phyloP scores from a whole-genome alignment of 2,888 invertebrate genomes.

The Callinectes sapidus region DNA sequence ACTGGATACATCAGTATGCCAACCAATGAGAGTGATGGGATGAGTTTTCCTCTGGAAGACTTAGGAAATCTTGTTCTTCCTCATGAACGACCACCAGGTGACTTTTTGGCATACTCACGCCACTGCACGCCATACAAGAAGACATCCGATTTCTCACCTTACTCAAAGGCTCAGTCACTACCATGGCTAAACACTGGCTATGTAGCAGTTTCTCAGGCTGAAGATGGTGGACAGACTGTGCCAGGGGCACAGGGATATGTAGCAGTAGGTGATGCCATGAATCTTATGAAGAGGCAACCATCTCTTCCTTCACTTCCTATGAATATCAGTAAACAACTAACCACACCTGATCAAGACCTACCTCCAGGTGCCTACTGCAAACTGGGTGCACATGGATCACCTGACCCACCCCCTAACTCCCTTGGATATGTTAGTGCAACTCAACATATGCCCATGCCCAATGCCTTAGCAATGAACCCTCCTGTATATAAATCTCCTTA shows the following conservation, averaged over 20 bases:
- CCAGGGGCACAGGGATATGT: slow-evolving; percentile 56
- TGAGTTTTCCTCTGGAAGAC: slow-evolving; percentile 47
- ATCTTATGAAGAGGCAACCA: slow-evolving; percentile 61
- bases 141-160: slow-evolving; percentile 45
- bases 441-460: slow-evolving; percentile 43
- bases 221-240: slow-evolving; percentile 35
- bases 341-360: slow-evolving; percentile 60
- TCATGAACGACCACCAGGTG: slow-evolving; percentile 43
- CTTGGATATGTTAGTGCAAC: slow-evolving; percentile 59
- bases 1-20: slow-evolving; percentile 69
- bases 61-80: slow-evolving; percentile 51
- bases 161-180: slow-evolving; percentile 57
- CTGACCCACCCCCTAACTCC: slow-evolving; percentile 56
- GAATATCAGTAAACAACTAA: slow-evolving; percentile 45
- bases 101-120: slow-evolving; percentile 56
- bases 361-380: slow-evolving; percentile 65
- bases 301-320: slow-evolving; percentile 55
- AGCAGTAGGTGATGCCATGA: slow-evolving; percentile 57
- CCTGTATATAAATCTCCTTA: slow-evolving; percentile 57
- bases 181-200: slow-evolving; percentile 64
- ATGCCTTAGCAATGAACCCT: slow-evolving; percentile 39
- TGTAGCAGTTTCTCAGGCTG: slow-evolving; percentile 65
- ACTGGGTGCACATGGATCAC: slow-evolving; percentile 61
- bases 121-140: slow-evolving; percentile 56
- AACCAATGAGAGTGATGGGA: slow-evolving; percentile 45